Evolutionary conservation across 1,140 invertebrate species (phyloP), one percentile per base, ranked within the genome.

Genomic region (Luehdorfia chinensis): DNA sequence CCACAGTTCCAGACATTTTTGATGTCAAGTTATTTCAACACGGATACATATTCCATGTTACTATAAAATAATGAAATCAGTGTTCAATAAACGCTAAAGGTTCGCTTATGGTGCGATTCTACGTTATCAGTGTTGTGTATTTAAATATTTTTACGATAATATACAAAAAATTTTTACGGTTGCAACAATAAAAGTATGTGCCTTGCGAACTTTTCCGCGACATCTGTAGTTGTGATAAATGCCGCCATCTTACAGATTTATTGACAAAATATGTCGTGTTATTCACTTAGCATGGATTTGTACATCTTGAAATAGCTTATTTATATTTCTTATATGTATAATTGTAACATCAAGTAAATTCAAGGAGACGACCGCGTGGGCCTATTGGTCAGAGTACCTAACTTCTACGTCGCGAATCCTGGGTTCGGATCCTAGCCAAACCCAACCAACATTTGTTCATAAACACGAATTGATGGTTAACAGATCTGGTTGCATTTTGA

Each of bases 101-200:
- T n/a, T n/a, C n/a, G n/a, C n/a, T n/a, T n/a, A 36, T 9, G 37
- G 37, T 41, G 37, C 23, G 23, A 27, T 7, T 9, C 16, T 33
- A 6, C 7, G 31, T 33, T 33, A 16, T 12, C 31, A n/a, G n/a
- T 14, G 8, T 41, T 23, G 21, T 8, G 5, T 23, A 8, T 8
- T 4, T 27, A 16, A 27, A 15, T 41, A 9, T 23, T 37, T 37
- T 23, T 25, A 37, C 34, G n/a, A n/a, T n/a, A 37, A 27, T 39
- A 39, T 41, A 41, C 13, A 33, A 41, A 5, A 36, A 11, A 9
- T 27, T 41, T 41, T 28, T 28, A 16, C 6, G 2, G 13, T 28
- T 41, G 21, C 21, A 41, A 41, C 14, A 41, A 13, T 41, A 27
- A 41, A 27, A 28, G 27, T 39, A 39, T 41, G 37, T 41, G 37